Base-by-base conservation (phyloP, 2,888 invertebrate genomes). In the Leptopilina myrica region DNA sequence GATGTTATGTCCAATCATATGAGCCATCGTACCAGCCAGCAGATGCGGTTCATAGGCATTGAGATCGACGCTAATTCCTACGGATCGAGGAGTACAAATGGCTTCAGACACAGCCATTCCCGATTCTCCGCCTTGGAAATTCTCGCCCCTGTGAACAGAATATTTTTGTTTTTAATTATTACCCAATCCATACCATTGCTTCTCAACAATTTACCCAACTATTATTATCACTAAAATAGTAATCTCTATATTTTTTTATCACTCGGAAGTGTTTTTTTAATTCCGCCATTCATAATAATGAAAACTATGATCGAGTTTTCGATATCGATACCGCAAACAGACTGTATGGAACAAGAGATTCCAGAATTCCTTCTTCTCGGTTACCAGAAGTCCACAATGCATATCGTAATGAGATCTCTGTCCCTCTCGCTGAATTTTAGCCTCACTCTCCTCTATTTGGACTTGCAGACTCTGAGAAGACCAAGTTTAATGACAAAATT, bases 1-100 rank as follows among this genome's bases (percentile, higher is more conserved):
- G 87, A 99, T 96, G 91, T 98, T 98, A 92, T 99, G 99, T 15
- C 98, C 99, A 87, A 99, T 97, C 97, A 98, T 98, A 91, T 99
- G 99, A 59, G 98, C 97, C 96, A 99, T 96, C 69, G 98, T 97
- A 67, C 98, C 97, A n/a, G 98, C 99, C 53, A 98, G 94, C 80
- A 98, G 95, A 92, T 98, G 98, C 0, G 98, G 98, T 91, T 99
- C 98, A 90, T 98, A 97, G 6, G 97, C 96, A 92, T 98, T 98
- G 82, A 97, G 95, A 92, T 98, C 98, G 89, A 98, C 98, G 87
- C 97, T 97, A 88, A 99, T 97, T 83, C 98, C 98, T 46, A 98
- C 97, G 1, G 98, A 96, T 92, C 97, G 96, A 40, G 96, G 94
- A 59, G 98, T 98, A 93, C 99, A 99, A 84, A 99, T 96, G 64